phyloP scores from a whole-genome alignment of 2,797 vertebrate species.

The Mus spretus region DNA sequence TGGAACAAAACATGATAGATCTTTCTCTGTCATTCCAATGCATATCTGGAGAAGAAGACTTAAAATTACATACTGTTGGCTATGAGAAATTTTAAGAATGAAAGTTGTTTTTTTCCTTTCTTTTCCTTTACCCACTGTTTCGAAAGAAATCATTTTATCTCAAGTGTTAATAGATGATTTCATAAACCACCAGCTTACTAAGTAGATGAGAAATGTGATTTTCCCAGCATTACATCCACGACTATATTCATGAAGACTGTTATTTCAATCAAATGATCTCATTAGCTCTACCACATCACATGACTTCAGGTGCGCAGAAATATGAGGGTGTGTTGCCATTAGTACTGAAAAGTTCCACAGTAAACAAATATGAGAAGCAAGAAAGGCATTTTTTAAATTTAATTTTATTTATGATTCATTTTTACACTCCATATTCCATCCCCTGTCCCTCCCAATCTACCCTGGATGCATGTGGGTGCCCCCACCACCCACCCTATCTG shows the following conservation, averaged over 20 bases:
- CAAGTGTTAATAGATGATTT: constrained; percentile 1
- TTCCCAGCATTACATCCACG: background rate
- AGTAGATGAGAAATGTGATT: constrained; percentile 9
- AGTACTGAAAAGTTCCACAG: background rate
- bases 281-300: background rate
- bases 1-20: background rate
- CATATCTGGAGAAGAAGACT: background rate
- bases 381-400: background rate
- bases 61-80: background rate
- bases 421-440: too few species aligned
- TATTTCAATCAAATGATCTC: background rate
- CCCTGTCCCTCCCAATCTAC: too few species aligned
- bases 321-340: background rate
- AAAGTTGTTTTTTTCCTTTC: background rate
- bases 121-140: background rate
- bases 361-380: background rate
- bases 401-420: too few species aligned
- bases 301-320: background rate
- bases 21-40: background rate
- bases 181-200: constrained; percentile 13
- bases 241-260: background rate
- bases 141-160: background rate
- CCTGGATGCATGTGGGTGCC: too few species aligned
- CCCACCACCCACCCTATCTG: too few species aligned
- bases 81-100: constrained; percentile 35